Evolutionary conservation across 1,140 invertebrate species (phyloP).

Genomic region (Pygmarrhopalites habei): DNA sequence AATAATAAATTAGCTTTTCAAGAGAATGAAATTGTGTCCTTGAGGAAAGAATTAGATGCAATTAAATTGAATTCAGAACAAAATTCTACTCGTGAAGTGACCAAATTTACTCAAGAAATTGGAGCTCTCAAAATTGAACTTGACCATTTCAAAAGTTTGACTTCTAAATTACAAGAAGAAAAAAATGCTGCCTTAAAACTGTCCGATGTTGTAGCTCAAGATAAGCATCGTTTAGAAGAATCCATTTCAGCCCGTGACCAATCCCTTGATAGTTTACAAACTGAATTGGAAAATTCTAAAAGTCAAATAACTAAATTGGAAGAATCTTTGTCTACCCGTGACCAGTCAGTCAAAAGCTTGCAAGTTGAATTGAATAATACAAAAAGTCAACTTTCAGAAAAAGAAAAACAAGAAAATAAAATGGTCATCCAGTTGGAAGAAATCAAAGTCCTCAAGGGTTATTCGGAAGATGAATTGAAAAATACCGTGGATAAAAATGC

Average conservation of each 20-base stretch:
- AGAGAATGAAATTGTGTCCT: not conserved
- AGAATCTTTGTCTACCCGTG: no score
- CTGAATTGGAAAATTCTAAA: not conserved
- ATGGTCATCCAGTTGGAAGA: no score
- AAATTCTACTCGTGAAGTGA: not conserved
- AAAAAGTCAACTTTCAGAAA: no score
- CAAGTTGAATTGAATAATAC: no score
- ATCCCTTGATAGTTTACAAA: not conserved
- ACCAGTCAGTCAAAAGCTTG: no score
- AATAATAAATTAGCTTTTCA: not conserved
- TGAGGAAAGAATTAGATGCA: not conserved
- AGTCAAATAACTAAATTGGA: no score
- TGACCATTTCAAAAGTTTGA: not conserved
- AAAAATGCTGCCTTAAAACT: no score
- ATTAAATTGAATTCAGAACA: not conserved
- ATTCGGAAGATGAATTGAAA: no score
- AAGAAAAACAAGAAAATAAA: no score
- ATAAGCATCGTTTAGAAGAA: not conserved
- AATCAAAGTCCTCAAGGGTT: no score
- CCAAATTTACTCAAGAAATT: slow-evolving; percentile 1
- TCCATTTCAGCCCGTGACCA: not conserved
- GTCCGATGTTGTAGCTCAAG: not conserved
- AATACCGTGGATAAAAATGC: no score
- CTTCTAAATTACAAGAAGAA: no score
- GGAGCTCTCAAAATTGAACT: not conserved